Evolutionary conservation across 2,113 vertebrate genomes (phyloP).

Genomic region (Panurus biarmicus): DNA sequence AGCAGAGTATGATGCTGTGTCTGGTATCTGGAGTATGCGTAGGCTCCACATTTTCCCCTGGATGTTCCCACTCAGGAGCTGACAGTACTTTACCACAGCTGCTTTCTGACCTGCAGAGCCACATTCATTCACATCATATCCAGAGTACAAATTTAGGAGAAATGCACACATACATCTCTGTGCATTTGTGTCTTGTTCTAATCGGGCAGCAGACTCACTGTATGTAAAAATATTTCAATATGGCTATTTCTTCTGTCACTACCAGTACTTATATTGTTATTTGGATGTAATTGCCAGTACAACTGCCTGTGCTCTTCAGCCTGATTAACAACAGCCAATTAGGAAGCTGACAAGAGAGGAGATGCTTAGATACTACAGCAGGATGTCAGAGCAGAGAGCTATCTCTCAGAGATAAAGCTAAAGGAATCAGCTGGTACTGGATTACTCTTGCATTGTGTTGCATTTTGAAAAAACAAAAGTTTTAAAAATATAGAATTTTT

Average conservation of each 20-base stretch:
- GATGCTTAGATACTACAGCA: not conserved
- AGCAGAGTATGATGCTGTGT: not conserved
- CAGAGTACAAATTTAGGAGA: not conserved
- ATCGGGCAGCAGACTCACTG: not conserved
- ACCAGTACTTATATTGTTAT: not conserved
- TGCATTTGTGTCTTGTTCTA: not conserved
- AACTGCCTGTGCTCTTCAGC: not conserved
- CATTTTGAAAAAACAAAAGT: not conserved
- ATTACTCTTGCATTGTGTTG: not conserved
- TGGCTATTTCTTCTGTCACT: not conserved
- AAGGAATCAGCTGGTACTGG: not conserved
- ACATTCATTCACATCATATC: not conserved
- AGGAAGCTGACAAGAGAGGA: not conserved
- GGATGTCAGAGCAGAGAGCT: not conserved
- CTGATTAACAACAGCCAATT: not conserved
- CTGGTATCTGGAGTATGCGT: not conserved
- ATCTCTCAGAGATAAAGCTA: not conserved
- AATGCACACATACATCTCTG: not conserved
- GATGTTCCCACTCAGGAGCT: not conserved
- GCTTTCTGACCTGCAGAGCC: not conserved
- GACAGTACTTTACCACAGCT: not conserved
- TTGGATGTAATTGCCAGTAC: not conserved
- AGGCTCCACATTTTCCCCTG: not conserved
- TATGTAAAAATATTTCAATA: not conserved
- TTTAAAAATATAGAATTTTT: not conserved